Evolutionary conservation across 2,113 vertebrate species (phyloP).

Genomic region (Aptenodytes forsteri): DNA sequence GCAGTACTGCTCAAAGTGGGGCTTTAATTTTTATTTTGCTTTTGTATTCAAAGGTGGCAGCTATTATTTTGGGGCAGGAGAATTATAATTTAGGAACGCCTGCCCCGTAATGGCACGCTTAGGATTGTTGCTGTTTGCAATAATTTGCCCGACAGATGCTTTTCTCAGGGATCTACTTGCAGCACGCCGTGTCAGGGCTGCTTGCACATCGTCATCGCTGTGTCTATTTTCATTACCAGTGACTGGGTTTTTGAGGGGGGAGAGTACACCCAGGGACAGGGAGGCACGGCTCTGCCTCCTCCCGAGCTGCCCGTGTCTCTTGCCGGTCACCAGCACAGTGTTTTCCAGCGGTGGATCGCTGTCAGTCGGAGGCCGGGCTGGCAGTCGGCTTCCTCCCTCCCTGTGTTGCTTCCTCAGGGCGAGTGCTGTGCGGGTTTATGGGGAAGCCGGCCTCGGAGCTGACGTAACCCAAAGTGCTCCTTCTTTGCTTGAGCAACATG

Average conservation of each 20-base stretch:
- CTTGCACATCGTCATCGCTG: fast-evolving
- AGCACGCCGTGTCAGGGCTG: fast-evolving
- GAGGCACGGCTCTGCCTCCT: neutral
- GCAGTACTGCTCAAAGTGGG: neutral
- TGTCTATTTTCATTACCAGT: fast-evolving
- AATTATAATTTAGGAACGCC: too few relatives aligned
- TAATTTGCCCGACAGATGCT: neutral
- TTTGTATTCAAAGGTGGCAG: neutral
- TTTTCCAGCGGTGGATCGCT: neutral
- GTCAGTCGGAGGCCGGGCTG: neutral
- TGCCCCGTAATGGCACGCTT: neutral
- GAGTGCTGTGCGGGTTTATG: neutral
- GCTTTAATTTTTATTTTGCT: too few relatives aligned
- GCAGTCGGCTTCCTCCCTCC: neutral
- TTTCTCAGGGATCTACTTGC: neutral
- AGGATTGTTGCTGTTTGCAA: neutral
- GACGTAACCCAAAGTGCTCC: neutral
- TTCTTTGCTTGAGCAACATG: fast-evolving
- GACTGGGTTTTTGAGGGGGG: neutral
- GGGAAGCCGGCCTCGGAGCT: neutral
- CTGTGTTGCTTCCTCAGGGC: neutral
- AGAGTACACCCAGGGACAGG: too few relatives aligned
- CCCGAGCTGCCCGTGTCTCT: neutral
- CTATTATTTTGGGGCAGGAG: neutral
- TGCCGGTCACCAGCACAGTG: fast-evolving